These are phyloP conservation scores for Labroides dimidiatus DNA, from an alignment of 2,797 vertebrate genomes.

Conservation along the genomic window DNA sequence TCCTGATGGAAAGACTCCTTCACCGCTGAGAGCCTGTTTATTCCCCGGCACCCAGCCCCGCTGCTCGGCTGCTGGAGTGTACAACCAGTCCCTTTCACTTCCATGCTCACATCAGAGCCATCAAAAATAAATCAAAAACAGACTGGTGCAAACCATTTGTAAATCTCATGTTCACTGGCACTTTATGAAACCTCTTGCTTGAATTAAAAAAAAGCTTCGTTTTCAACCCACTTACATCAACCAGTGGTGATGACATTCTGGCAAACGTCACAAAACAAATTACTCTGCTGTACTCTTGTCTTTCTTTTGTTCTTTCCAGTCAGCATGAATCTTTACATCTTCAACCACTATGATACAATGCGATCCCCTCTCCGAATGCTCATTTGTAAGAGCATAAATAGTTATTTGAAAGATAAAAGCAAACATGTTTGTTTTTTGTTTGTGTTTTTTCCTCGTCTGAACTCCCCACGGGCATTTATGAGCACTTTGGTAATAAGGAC, in stretches of 20 bases:
- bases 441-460: conserved; percentile 69
- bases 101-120: conserved; percentile 68
- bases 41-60: conserved; percentile 49
- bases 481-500: conserved; percentile 86
- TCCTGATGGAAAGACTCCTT: conserved; percentile 74
- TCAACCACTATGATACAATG: conserved; percentile 48
- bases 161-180: conserved; percentile 65
- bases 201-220: conserved; percentile 41
- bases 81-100: conserved; percentile 62
- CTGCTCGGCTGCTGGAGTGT: conserved; percentile 49
- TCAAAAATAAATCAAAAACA: conserved; percentile 77
- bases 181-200: conserved; percentile 47
- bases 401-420: conserved; percentile 87
- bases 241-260: conserved; percentile 50
- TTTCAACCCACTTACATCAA: conserved; percentile 26
- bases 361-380: conserved; percentile 70
- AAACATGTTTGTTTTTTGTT: conserved; percentile 87
- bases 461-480: conserved; percentile 82
- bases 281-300: not conserved
- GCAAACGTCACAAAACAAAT: conserved; percentile 43
- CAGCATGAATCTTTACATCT: conserved; percentile 54
- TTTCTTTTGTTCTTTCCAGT: conserved; percentile 56
- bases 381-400: conserved; percentile 85
- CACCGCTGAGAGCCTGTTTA: conserved; percentile 74
- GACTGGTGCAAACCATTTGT: conserved; percentile 69